These are phyloP conservation scores for Mylabris phalerata DNA, from an alignment of 1,140 invertebrate species.

Conservation along the genomic window DNA sequence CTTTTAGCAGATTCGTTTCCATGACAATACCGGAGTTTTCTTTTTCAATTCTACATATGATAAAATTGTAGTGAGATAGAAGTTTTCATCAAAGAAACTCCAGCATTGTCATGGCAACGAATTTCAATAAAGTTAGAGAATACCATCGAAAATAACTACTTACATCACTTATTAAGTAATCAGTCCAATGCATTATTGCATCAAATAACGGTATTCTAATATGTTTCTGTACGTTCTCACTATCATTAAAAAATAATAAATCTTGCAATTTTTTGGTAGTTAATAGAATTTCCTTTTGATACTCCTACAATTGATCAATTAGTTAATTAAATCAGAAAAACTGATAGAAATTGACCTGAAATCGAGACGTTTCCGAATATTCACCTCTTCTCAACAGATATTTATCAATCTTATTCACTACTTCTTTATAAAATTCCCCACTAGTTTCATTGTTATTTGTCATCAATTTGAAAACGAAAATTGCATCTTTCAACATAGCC, in stretches of 20 bases:
- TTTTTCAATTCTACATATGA: too few species aligned
- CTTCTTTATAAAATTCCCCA: constrained; percentile 3
- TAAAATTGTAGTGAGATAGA: too few species aligned
- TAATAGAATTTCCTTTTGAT: constrained; percentile 6
- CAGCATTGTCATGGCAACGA: too few species aligned
- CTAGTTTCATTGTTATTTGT: neutral
- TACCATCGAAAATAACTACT: neutral
- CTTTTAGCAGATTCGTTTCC: too few species aligned
- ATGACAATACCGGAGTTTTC: too few species aligned
- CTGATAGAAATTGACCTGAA: neutral
- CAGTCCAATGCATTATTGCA: constrained; percentile 6
- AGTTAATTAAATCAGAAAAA: neutral
- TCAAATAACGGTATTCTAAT: constrained; percentile 4
- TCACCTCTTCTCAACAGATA: neutral
- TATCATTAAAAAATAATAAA: constrained; percentile 7
- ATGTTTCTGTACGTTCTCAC: constrained; percentile 3
- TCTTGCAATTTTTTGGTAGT: constrained; percentile 2
- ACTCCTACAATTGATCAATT: neutral
- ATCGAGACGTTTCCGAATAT: neutral
- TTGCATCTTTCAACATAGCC: constrained; percentile 9
- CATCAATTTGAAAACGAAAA: constrained; percentile 4
- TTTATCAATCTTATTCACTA: constrained; percentile 1
- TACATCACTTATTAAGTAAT: constrained; percentile 5
- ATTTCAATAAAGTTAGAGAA: too few species aligned
- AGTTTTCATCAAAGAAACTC: too few species aligned